phyloP scores from a whole-genome alignment of 2,113 vertebrate genomes.

The Bostrychus sinensis region DNA sequence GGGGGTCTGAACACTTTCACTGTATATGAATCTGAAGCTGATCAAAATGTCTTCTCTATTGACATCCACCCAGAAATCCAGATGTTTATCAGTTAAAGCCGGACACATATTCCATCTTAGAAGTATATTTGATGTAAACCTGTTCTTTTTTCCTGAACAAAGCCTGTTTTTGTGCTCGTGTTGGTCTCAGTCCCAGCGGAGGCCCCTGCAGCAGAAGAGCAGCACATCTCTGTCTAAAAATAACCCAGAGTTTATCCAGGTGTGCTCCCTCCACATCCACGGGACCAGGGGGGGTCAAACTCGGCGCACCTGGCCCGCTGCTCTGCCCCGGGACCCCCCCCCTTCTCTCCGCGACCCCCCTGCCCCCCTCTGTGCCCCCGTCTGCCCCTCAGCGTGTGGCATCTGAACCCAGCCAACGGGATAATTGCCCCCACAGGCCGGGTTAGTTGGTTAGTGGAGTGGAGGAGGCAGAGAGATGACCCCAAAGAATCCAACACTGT shows the following conservation, averaged over 20 bases:
- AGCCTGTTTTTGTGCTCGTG: conserved; percentile 1
- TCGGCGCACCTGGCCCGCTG: conserved; percentile 51
- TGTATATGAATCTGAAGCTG: no score
- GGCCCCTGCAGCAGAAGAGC: conserved; percentile 13
- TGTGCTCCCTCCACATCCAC: neutral
- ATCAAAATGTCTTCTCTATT: no score
- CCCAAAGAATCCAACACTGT: no score
- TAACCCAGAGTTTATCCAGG: conserved; percentile 10
- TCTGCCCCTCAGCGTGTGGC: conserved; percentile 58
- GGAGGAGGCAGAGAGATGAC: conserved; percentile 67
- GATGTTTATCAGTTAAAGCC: no score
- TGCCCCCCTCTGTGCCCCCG: neutral
- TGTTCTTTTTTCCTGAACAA: neutral
- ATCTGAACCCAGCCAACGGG: conserved; percentile 73
- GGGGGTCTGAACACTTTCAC: no score
- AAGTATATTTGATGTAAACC: no score
- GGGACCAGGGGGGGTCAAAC: conserved; percentile 35
- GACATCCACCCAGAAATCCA: no score
- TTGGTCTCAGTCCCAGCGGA: conserved; percentile 6
- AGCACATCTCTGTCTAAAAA: neutral
- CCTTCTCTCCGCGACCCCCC: conserved; percentile 17
- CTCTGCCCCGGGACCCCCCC: conserved; percentile 54
- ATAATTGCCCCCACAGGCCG: conserved; percentile 74
- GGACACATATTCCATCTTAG: no score
- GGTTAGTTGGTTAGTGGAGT: conserved; percentile 56